Conservation (phyloP, 2,113 vertebrate genomes). For the Polypterus senegalus region DNA sequence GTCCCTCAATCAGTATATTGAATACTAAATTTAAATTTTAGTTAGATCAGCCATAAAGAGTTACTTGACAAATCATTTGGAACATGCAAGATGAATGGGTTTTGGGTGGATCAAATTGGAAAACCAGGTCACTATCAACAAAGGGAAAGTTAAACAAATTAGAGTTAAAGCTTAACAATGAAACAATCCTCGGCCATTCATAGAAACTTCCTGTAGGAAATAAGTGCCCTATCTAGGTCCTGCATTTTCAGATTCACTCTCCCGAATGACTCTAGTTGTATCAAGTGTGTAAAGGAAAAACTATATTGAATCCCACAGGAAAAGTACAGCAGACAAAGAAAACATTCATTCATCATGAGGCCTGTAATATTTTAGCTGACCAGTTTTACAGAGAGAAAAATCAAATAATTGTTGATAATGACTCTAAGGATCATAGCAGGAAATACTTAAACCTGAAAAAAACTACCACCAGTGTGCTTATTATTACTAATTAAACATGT, state of each 20-base stretch:
- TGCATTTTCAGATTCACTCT: constrained; percentile 21
- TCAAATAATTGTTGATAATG: no score
- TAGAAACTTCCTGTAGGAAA: constrained; percentile 50
- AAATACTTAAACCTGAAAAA: no score
- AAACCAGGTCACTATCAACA: constrained; percentile 24
- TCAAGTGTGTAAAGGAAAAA: constrained; percentile 11
- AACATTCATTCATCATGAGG: neutral
- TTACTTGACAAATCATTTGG: constrained; percentile 14
- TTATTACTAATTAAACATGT: no score
- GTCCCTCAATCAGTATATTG: no score
- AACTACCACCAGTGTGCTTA: no score
- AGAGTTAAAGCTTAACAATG: constrained; percentile 42
- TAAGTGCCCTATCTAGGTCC: constrained; percentile 26
- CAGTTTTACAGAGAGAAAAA: no score
- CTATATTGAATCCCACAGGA: constrained; percentile 12
- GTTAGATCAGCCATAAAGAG: neutral
- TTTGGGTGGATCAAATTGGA: constrained; percentile 34
- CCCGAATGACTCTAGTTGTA: constrained; percentile 21
- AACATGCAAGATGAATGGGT: constrained; percentile 4
- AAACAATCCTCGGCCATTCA: constrained; percentile 44
- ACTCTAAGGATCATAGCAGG: no score
- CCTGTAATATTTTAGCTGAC: no score
- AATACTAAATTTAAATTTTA: no score
- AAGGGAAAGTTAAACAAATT: constrained; percentile 38
- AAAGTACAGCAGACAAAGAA: constrained; percentile 4